Evolutionary conservation across 2,888 invertebrate species (phyloP).

Genomic region (Troides aeacus): DNA sequence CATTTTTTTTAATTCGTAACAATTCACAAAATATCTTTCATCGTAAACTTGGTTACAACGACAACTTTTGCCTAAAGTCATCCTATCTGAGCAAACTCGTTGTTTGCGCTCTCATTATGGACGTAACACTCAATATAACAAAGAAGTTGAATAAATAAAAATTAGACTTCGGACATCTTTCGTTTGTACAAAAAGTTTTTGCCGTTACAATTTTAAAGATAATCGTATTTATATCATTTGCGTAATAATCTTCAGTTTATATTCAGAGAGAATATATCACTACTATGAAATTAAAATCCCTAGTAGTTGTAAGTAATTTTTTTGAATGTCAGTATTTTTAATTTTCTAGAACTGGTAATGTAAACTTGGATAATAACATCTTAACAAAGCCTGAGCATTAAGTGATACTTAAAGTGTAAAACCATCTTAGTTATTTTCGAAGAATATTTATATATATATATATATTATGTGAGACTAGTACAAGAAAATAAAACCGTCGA

Average conservation of each 20-base stretch:
- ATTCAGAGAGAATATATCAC: too few species aligned
- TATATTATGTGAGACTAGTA: too few species aligned
- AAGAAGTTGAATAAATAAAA: slow-evolving; percentile 22
- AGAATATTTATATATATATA: not conserved
- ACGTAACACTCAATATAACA: slow-evolving; percentile 17
- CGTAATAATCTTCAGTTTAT: not conserved
- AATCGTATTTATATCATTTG: not conserved
- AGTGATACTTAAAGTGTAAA: too few species aligned
- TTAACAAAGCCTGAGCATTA: too few species aligned
- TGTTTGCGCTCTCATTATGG: slow-evolving; percentile 11
- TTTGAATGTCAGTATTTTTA: too few species aligned
- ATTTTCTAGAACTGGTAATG: too few species aligned
- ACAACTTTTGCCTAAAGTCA: not conserved
- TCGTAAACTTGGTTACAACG: not conserved
- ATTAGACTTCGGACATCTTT: not conserved
- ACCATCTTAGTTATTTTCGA: not conserved
- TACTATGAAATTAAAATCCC: too few species aligned
- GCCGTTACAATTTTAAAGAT: not conserved
- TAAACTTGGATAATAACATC: too few species aligned
- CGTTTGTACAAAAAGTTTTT: too few species aligned
- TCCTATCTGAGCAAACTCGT: not conserved
- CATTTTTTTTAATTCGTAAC: too few species aligned
- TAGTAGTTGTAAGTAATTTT: too few species aligned
- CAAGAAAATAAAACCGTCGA: not conserved
- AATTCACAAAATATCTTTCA: too few species aligned